These are phyloP conservation scores for Macrobrachium rosenbergii DNA, from an alignment of 1,140 invertebrate genomes.

Conservation along the genomic window DNA sequence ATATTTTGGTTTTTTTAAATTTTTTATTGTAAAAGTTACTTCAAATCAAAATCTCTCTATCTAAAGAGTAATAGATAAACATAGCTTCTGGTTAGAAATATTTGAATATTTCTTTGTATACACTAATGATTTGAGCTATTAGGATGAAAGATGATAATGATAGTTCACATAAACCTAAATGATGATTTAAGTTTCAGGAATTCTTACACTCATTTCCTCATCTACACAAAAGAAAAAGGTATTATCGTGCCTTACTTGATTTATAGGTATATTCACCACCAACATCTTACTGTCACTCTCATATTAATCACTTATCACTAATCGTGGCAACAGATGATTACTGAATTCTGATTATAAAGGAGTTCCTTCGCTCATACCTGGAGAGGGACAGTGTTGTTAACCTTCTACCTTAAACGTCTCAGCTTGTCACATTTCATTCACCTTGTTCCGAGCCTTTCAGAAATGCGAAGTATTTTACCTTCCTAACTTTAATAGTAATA, in stretches of 20 bases:
- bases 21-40: too few relatives aligned
- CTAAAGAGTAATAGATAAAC: too few relatives aligned
- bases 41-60: too few relatives aligned
- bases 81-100: too few relatives aligned
- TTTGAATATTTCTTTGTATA: not conserved
- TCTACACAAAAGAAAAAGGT: constrained; percentile 18
- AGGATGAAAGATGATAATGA: not conserved
- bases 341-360: too few relatives aligned
- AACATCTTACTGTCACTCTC: not conserved
- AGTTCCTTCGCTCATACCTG: too few relatives aligned
- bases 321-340: too few relatives aligned
- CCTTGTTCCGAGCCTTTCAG: constrained; percentile 37
- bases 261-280: constrained; percentile 23
- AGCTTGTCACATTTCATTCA: constrained; percentile 19
- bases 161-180: not conserved
- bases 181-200: not conserved
- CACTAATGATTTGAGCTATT: not conserved
- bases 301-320: too few relatives aligned
- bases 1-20: too few relatives aligned
- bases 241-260: constrained; percentile 37
- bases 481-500: constrained; percentile 27
- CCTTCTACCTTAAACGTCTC: not conserved
- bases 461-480: constrained; percentile 35
- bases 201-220: constrained; percentile 7
- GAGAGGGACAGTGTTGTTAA: too few relatives aligned